Conservation (phyloP, 2,888 invertebrate genomes). For the Automeris io region DNA sequence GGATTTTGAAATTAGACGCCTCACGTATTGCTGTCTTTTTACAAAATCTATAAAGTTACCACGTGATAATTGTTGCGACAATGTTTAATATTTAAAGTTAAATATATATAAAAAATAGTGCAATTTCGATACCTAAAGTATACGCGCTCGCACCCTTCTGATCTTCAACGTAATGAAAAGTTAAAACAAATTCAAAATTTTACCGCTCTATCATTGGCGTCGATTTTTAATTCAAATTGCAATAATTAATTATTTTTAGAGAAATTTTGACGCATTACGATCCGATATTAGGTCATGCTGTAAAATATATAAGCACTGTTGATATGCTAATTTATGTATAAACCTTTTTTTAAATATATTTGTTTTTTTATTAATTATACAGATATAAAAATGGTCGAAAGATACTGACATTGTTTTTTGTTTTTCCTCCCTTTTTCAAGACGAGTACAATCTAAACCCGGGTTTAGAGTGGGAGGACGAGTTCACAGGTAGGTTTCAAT, state of each 20-base stretch:
- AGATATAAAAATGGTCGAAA: slow-evolving; percentile 49
- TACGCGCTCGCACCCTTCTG: no score
- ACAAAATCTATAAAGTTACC: no score
- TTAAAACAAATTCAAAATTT: no score
- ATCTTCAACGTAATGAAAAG: no score
- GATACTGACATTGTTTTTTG: slow-evolving; percentile 76
- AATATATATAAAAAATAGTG: no score
- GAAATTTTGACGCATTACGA: slow-evolving; percentile 31
- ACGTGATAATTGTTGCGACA: no score
- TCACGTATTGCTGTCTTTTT: no score
- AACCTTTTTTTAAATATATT: slow-evolving; percentile 48
- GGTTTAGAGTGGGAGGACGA: slow-evolving; percentile 99
- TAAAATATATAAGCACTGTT: slow-evolving; percentile 64
- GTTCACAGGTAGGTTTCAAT: slow-evolving; percentile 96
- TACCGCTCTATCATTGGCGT: no score
- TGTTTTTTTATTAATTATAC: slow-evolving; percentile 34
- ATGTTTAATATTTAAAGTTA: no score
- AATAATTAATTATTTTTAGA: background rate
- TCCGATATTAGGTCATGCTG: slow-evolving; percentile 54
- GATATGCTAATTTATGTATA: slow-evolving; percentile 68
- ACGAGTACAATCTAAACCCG: slow-evolving; percentile 99
- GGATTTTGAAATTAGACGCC: no score
- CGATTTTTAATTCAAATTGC: no score
- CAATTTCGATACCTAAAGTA: no score
- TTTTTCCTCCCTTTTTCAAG: slow-evolving; percentile 87